Percentiles rank a stretch among this genome's conserved stretches.
These are phyloP conservation scores for Botia kubotai DNA, from an alignment of 2,797 vertebrate species.

Conservation along the genomic window DNA sequence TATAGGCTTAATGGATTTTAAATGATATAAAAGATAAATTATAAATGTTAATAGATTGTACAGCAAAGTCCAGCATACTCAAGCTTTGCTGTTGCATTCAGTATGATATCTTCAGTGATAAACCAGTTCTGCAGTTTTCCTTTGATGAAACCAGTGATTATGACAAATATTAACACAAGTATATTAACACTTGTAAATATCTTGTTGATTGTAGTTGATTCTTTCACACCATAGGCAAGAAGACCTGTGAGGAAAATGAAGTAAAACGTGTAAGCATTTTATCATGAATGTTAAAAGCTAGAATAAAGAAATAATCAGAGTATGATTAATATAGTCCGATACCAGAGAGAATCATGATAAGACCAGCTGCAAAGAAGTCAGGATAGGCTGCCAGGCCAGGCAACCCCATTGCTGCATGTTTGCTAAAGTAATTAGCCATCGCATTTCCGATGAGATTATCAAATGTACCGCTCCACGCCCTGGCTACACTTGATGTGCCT, in stretches of 20 bases:
- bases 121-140: conserved; percentile 83
- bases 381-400: conserved; percentile 84
- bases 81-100: conserved; percentile 59
- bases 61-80: conserved; percentile 65
- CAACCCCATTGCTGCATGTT: conserved; percentile 71
- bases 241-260: conserved; percentile 71
- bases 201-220: conserved; percentile 87
- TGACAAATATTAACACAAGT: conserved; percentile 82
- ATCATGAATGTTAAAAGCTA: not conserved
- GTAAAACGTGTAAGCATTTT: not conserved
- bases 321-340: conserved; percentile 45
- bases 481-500: conserved; percentile 88
- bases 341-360: conserved; percentile 86
- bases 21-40: not conserved
- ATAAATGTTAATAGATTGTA: not conserved
- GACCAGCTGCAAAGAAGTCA: conserved; percentile 83
- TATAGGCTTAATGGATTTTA: not conserved
- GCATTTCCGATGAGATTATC: conserved; percentile 83
- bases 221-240: conserved; percentile 87
- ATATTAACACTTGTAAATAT: conserved; percentile 85
- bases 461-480: conserved; percentile 88
- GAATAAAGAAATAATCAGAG: not conserved
- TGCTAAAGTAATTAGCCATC: conserved; percentile 76
- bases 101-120: conserved; percentile 73
- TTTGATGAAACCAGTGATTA: conserved; percentile 84